These are phyloP conservation scores for Pangasianodon hypophthalmus DNA, from an alignment of 2,113 vertebrate species.

Conservation along the genomic window DNA sequence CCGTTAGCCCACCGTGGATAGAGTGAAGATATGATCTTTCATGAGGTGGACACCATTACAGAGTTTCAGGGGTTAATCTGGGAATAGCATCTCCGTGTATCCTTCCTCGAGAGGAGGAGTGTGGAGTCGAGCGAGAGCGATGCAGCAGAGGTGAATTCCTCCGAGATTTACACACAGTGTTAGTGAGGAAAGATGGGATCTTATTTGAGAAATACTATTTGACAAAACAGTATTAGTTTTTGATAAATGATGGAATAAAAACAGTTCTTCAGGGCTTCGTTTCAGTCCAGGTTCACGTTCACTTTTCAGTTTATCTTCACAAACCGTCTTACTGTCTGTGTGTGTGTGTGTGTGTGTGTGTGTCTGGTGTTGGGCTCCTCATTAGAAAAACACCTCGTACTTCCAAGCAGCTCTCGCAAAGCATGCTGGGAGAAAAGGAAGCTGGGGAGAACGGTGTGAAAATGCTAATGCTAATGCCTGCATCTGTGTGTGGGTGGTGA, in stretches of 20 bases:
- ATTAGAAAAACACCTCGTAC: conserved; percentile 9
- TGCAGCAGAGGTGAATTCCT: not conserved
- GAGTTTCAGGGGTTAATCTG: not conserved
- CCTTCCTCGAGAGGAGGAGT: not conserved
- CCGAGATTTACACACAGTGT: not conserved
- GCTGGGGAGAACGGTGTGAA: conserved; percentile 28
- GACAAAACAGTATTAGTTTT: conserved; percentile 26
- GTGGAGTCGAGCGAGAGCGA: not conserved
- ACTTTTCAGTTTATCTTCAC: not conserved
- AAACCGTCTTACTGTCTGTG: not conserved
- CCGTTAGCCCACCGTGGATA: not conserved
- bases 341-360: not conserved
- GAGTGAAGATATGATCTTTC: not conserved
- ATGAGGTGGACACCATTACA: not conserved
- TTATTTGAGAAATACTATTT: conserved; percentile 23
- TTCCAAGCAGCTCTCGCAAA: conserved; percentile 11
- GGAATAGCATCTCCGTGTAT: not conserved
- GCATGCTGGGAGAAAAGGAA: conserved; percentile 33
- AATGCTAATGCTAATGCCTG: conserved; percentile 37
- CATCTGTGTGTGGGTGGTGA: conserved; percentile 57
- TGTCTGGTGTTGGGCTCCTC: conserved; percentile 1
- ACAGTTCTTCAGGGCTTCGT: conserved; percentile 1
- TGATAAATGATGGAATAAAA: conserved; percentile 26
- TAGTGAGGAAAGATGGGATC: not conserved
- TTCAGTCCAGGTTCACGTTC: not conserved